These are phyloP conservation scores for Erannis defoliaria DNA, from an alignment of 2,888 invertebrate genomes.

Conservation along the genomic window DNA sequence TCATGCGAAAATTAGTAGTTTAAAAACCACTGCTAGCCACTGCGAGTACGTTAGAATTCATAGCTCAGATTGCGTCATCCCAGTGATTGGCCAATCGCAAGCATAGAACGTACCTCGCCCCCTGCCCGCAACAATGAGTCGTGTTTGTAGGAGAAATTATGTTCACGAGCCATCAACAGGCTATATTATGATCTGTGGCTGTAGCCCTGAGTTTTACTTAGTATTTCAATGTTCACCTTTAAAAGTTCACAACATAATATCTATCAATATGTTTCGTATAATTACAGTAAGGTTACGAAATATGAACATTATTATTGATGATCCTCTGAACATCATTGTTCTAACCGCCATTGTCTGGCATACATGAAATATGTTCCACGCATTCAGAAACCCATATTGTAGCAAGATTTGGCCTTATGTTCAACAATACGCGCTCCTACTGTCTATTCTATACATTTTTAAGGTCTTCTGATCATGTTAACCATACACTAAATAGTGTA, in stretches of 20 bases:
- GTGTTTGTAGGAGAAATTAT: too few relatives aligned
- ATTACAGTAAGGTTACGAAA: constrained; percentile 21
- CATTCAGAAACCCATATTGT: constrained; percentile 19
- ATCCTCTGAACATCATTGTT: constrained; percentile 26
- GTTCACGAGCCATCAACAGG: too few relatives aligned
- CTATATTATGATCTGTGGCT: too few relatives aligned
- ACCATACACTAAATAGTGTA: neutral
- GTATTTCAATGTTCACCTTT: constrained; percentile 18
- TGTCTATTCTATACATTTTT: neutral
- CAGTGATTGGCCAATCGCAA: too few relatives aligned
- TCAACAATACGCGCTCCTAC: neutral
- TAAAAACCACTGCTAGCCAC: too few relatives aligned
- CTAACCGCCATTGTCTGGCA: constrained; percentile 25
- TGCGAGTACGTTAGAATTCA: too few relatives aligned
- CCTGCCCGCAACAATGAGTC: too few relatives aligned
- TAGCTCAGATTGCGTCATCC: too few relatives aligned
- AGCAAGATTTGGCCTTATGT: constrained; percentile 6
- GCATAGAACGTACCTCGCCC: too few relatives aligned
- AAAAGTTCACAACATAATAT: constrained; percentile 12
- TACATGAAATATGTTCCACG: constrained; percentile 27
- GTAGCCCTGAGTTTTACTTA: constrained; percentile 21
- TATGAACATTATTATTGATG: constrained; percentile 32
- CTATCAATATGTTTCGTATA: constrained; percentile 17
- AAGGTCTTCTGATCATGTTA: neutral
- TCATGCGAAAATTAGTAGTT: too few relatives aligned